Evolutionary conservation across 2,113 vertebrate species (phyloP).

Genomic region (Todiramphus chloris): DNA sequence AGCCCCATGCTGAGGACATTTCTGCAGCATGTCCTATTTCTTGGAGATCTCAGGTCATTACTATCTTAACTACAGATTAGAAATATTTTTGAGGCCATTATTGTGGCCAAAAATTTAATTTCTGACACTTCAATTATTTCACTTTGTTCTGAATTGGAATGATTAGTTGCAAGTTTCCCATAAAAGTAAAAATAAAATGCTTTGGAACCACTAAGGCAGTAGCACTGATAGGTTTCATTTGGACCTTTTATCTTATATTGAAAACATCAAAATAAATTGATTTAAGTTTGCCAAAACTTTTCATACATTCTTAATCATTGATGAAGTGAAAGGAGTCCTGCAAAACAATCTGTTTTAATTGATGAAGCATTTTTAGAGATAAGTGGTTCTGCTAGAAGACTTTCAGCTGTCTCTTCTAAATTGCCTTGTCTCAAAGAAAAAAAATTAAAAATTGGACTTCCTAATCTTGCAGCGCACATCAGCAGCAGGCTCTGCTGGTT

Average conservation of each 20-base stretch:
- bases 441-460: background rate
- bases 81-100: background rate
- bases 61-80: background rate
- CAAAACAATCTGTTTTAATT: background rate
- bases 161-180: background rate
- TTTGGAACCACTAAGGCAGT: background rate
- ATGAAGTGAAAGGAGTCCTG: background rate
- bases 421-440: background rate
- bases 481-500: background rate
- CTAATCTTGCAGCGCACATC: background rate
- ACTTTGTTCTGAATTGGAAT: background rate
- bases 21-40: background rate
- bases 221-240: background rate
- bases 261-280: background rate
- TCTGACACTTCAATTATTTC: background rate
- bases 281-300: background rate
- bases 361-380: background rate
- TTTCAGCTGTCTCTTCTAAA: background rate
- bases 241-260: background rate
- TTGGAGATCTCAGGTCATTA: background rate
- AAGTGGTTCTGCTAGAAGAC: background rate
- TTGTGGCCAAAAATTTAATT: background rate
- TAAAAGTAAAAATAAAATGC: background rate
- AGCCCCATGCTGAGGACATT: background rate
- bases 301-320: background rate